These are phyloP conservation scores for Ormyrus pomaceus DNA, from an alignment of 2,888 invertebrate genomes.

Conservation along the genomic window DNA sequence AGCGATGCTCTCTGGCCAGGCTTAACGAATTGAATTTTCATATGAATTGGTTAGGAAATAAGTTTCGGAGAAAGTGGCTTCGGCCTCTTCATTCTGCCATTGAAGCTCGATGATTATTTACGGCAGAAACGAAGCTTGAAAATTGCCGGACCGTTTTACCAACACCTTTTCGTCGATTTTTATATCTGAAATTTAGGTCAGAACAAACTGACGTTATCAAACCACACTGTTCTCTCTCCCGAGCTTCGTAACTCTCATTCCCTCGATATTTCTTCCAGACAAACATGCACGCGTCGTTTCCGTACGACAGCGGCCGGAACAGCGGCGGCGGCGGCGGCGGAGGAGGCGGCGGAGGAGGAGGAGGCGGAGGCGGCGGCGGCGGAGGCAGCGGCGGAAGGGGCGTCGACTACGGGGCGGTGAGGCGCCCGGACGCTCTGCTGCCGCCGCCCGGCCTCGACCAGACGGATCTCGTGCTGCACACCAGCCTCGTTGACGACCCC, in stretches of 20 bases:
- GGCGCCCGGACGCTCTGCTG: constrained; percentile 73
- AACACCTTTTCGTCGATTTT: no score
- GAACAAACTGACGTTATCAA: neutral
- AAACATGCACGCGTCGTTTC: constrained; percentile 77
- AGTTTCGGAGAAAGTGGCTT: no score
- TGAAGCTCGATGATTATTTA: no score
- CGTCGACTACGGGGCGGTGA: constrained; percentile 72
- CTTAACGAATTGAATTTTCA: neutral
- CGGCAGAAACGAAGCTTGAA: no score
- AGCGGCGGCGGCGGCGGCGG: constrained; percentile 72
- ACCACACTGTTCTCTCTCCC: neutral
- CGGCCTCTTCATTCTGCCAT: no score
- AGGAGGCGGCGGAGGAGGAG: constrained; percentile 71
- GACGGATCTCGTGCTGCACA: constrained; percentile 74
- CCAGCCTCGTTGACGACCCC: constrained; percentile 75
- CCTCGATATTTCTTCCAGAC: constrained; percentile 69
- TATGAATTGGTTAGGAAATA: no score
- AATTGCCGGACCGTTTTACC: no score
- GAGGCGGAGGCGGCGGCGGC: constrained; percentile 74
- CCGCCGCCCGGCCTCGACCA: constrained; percentile 74
- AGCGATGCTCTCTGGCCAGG: neutral
- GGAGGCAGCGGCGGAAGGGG: constrained; percentile 72
- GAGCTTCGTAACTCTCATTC: neutral
- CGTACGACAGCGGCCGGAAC: constrained; percentile 76
- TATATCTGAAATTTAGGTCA: no score